Evolutionary conservation across 2,113 vertebrate genomes (phyloP).

Genomic region (Prinia subflava): DNA sequence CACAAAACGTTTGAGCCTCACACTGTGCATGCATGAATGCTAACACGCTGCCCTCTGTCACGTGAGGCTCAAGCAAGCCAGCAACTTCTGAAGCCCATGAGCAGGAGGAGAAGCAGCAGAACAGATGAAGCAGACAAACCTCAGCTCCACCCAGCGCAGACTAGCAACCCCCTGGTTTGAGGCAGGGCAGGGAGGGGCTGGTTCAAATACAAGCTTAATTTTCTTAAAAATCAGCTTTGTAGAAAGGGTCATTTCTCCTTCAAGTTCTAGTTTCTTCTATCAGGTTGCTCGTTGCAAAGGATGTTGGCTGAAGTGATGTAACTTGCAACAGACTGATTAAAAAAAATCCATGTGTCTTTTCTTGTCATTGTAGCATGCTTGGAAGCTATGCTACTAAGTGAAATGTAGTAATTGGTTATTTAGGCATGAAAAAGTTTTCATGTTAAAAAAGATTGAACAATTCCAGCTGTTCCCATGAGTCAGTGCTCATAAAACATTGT

Average conservation of each 20-base stretch:
- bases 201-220: rapidly evolving
- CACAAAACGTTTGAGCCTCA: not conserved
- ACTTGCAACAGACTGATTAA: not conserved
- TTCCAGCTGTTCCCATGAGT: not conserved
- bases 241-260: not conserved
- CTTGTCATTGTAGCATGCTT: rapidly evolving
- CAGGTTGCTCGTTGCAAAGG: not conserved
- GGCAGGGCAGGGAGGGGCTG: not conserved
- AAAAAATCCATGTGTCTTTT: not conserved
- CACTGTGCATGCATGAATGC: rapidly evolving
- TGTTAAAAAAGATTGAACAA: not conserved
- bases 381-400: not conserved
- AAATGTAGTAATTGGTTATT: not conserved
- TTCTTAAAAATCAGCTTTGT: not conserved
- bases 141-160: not conserved
- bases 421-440: not conserved
- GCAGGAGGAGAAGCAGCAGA: not conserved
- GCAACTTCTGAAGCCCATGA: not conserved
- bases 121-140: not conserved
- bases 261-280: not conserved
- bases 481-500: rapidly evolving
- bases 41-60: rapidly evolving
- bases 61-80: rapidly evolving
- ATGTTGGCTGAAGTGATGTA: not conserved
- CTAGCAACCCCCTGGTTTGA: not conserved